Evolutionary conservation across 1,140 invertebrate species (phyloP), one percentile per base, ranked within the genome.

Genomic region (Leptinotarsa defecta): DNA sequence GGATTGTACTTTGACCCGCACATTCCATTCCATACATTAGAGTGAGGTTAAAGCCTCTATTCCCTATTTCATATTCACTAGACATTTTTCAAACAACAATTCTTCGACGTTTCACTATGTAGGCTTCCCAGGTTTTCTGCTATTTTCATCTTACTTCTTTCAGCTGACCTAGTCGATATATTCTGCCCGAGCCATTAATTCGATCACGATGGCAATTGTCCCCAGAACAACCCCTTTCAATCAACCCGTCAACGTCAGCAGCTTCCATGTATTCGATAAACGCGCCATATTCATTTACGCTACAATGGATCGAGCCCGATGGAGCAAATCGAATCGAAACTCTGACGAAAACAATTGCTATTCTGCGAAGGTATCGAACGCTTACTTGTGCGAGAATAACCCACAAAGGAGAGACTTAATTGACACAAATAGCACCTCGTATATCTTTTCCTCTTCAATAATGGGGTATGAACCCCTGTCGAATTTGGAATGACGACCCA

Each of bases 381-480:
- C 17, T n/a, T 19, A 57, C 52, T 19, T 57, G 15, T 57, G 15
- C 52, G 1, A 15, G 52, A 57, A 57, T 57, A 57, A 17, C 52
- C 52, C 52, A 57, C 52, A 57, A 57, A 57, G 52, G 52, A 57
- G 24, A 20, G 63, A 6, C 63, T 65, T 65, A 65, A 65, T 65
- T 65, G 63, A 65, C 63, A 65, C 63, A 65, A 65, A 65, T 65
- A 24, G 63, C 63, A 65, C 63, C 63, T 65, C 63, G 63, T 65
- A 65, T 65, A 65, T 65, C 63, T 24, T 65, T 65, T 20, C 24
- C 20, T 20, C 15, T 0, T 5, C 24, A n/a, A 65, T 24, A 65
- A 65, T 65, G 19, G 63, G 22, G 63, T 20, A 65, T 24, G 20
- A 65, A 65, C 63, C 24, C 63, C 11, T 65, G 22, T 65, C 63